Evolutionary conservation across 2,888 invertebrate genomes (phyloP), one percentile per base, ranked within the genome.

Genomic region (Plemyria rubiginata): DNA sequence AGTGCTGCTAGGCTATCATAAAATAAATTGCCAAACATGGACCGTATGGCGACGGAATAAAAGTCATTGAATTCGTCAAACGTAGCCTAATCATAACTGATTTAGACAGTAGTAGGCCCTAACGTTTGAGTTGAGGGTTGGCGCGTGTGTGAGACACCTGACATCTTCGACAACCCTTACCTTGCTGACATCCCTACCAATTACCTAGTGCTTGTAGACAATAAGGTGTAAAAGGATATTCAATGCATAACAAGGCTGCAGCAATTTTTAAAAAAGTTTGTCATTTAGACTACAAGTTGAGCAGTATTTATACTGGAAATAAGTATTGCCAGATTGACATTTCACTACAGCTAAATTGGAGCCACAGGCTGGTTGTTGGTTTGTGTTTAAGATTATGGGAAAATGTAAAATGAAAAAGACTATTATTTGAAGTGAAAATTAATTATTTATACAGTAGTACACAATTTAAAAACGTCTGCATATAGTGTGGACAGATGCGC

Each of bases 101-200:
- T 15, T 15, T 16, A 3, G 9, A 11, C 43, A 43, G 15, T 45
- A 16, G 45, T 45, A 45, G 45, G 45, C 43, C 41, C 29, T 11
- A 45, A 11, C 51, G 77, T 81, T 82, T 78, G 78, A 84, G 81
- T 82, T 78, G 78, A 84, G 81, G 84, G 83, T 80, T 71, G 74
- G 70, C 71, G 73, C 70, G 69, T 75, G 82, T 83, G 87, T 70
- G 60, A 67, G 85, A 78, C 88, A 88, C 85, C 87, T 88, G 88
- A 86, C 87, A 88, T 88, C 90, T 89, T 87, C 82, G 82, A 88
- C 73, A 78, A 79, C 87, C 71, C 89, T 88, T 74, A 81, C 84
- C 85, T 87, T 82, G 72, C 71, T 77, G 79, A 80, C 77, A 79
- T 64, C 77, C 75, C 77, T 80, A 71, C 54, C 48, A 49, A 56